Evolutionary conservation across 2,797 vertebrate species (phyloP).

Genomic region (Megaceryle alcyon): DNA sequence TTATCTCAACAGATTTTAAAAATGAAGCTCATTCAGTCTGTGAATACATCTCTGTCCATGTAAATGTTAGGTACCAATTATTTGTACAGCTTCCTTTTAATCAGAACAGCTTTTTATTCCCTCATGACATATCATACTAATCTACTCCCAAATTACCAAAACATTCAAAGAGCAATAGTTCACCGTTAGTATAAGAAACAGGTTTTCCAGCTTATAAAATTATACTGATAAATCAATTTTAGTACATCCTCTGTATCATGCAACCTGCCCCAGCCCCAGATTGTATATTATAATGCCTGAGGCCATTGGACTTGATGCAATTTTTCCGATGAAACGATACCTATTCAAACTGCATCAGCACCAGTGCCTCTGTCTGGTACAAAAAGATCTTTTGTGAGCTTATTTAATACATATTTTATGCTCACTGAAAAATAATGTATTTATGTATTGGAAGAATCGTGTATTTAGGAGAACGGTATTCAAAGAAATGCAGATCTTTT

Average conservation of each 20-base stretch:
- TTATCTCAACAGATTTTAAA: not conserved
- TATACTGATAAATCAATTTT: slow-evolving; percentile 22
- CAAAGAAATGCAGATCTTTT: not conserved
- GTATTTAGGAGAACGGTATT: not conserved
- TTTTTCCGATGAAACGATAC: not conserved
- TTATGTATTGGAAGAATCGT: not conserved
- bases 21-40: not conserved
- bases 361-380: not conserved
- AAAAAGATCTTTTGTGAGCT: not conserved
- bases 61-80: not conserved
- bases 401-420: not conserved
- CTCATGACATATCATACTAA: not conserved
- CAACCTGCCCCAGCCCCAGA: not conserved
- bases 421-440: not conserved
- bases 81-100: slow-evolving; percentile 10
- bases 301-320: not conserved
- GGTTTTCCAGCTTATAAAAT: slow-evolving; percentile 11
- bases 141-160: slow-evolving; percentile 1
- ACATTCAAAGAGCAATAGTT: slow-evolving; percentile 4
- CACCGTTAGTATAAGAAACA: not conserved
- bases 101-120: slow-evolving; percentile 6
- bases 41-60: not conserved
- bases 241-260: not conserved
- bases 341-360: not conserved
- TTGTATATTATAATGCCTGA: not conserved